phyloP scores from a whole-genome alignment of 2,797 vertebrate genomes.

The Smutsia temminckii region DNA sequence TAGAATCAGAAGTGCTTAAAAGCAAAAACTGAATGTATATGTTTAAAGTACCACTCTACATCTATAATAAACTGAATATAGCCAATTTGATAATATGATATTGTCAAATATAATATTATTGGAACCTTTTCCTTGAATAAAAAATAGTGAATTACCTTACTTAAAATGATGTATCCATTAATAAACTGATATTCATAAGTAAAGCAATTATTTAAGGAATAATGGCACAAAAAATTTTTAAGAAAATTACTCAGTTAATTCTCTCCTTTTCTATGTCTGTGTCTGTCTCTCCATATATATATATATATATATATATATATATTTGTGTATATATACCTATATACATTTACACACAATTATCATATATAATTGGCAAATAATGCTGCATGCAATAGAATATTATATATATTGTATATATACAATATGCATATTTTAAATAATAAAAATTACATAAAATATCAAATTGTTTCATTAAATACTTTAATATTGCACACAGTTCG shows the following conservation, averaged over 20 bases:
- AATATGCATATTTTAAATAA: not conserved
- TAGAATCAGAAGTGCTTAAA: not conserved
- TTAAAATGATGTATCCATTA: not conserved
- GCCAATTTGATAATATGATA: not conserved
- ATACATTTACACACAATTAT: not conserved
- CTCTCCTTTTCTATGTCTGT: not conserved
- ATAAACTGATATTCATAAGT: not conserved
- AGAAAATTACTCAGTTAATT: not conserved
- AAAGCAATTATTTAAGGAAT: not conserved
- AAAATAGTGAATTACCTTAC: not conserved
- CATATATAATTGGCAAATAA: too few relatives aligned
- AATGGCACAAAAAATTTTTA: not conserved
- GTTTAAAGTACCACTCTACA: not conserved
- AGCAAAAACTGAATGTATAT: not conserved
- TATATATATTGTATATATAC: not conserved
- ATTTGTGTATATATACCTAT: not conserved
- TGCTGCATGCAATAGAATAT: not conserved
- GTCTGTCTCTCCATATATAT: not conserved
- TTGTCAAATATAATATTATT: not conserved
- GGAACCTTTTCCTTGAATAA: not conserved
- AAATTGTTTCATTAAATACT: not conserved
- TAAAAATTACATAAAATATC: not conserved
- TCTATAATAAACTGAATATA: not conserved
- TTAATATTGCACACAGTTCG: not conserved
- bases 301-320: not conserved